Percentiles rank a stretch among this genome's conserved stretches.
These are phyloP conservation scores for Trichonephila clavipes DNA, from an alignment of 1,140 invertebrate genomes.

Conservation along the genomic window DNA sequence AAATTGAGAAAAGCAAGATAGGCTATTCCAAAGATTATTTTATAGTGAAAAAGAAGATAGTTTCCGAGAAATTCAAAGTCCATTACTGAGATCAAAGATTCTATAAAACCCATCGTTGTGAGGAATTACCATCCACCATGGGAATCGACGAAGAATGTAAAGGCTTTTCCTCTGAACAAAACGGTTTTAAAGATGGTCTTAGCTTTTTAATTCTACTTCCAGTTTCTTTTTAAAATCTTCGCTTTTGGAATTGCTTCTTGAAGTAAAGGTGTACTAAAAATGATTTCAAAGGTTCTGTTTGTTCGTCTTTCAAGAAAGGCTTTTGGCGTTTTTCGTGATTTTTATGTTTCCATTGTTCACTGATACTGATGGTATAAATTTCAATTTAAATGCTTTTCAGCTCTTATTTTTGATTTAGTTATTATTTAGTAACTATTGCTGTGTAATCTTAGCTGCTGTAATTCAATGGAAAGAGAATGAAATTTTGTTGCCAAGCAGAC, in stretches of 20 bases:
- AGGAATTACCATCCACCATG: slow-evolving; percentile 24
- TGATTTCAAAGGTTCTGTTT: neutral
- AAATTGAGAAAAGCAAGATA: slow-evolving; percentile 42
- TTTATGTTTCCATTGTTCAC: too few relatives aligned
- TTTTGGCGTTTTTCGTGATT: neutral
- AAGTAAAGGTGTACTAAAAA: neutral
- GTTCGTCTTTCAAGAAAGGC: neutral
- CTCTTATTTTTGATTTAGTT: too few relatives aligned
- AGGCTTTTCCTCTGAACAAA: neutral
- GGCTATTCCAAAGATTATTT: slow-evolving; percentile 54
- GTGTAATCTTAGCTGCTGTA: too few relatives aligned
- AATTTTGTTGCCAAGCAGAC: too few relatives aligned
- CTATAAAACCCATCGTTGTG: slow-evolving; percentile 39
- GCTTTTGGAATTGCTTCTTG: neutral
- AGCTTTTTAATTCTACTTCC: neutral
- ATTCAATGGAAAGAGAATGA: too few relatives aligned
- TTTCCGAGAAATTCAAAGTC: slow-evolving; percentile 53
- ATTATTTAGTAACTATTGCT: too few relatives aligned
- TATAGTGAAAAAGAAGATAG: neutral
- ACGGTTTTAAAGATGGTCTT: neutral
- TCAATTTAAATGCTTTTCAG: too few relatives aligned
- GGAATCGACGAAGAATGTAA: slow-evolving; percentile 30
- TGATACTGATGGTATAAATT: too few relatives aligned
- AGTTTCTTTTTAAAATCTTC: slow-evolving; percentile 3
- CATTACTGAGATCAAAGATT: slow-evolving; percentile 63